Evolutionary conservation across 2,113 vertebrate species (phyloP), one percentile per base, ranked within the genome.

Genomic region (Collichthys lucidus): DNA sequence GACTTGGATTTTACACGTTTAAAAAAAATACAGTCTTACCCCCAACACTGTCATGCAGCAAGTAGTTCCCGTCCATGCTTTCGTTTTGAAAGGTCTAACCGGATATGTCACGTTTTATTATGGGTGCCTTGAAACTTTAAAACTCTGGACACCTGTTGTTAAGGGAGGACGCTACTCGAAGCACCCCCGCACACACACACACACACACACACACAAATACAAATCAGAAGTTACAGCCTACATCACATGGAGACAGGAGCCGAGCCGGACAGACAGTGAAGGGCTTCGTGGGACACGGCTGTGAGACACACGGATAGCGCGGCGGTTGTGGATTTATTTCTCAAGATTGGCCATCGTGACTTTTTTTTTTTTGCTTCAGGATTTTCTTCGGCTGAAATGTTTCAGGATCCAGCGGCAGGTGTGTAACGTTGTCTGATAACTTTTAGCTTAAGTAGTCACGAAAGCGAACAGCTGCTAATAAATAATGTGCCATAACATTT

Each of bases 81-180:
- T 83, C 86, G 91, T 77, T 89, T 62, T 88, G 86, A 80, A 87
- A 86, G 44, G 17, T 0, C 0, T 0, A 17, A 57, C 71, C 59
- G 87, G 87, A 89, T 1, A 44, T 65, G 10, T 0, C 0, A 0
- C 0, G 11, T 55, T 17, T 17, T 14, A 24, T 14, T 31, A 0
- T 6, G n/a, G 16, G 1, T 0, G 0, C 0, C 22, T 63, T 80
- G 15, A 0, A 22, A 11, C 5, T 59, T 77, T 49, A 77, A 74
- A 70, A 74, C 20, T 26, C 35, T 11, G n/a, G 69, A 68, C 92
- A 92, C 91, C 90, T 94, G 92, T 89, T 92, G 86, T 83, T 70
- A 74, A 53, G 59, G 70, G 75, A 74, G 81, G 67, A 73, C 17
- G 26, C 31, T 4, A 46, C 52, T 31, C 16, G 53, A 42, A 42